Conservation (phyloP, 2,113 vertebrate species). For the Hemichromis elongatus region DNA sequence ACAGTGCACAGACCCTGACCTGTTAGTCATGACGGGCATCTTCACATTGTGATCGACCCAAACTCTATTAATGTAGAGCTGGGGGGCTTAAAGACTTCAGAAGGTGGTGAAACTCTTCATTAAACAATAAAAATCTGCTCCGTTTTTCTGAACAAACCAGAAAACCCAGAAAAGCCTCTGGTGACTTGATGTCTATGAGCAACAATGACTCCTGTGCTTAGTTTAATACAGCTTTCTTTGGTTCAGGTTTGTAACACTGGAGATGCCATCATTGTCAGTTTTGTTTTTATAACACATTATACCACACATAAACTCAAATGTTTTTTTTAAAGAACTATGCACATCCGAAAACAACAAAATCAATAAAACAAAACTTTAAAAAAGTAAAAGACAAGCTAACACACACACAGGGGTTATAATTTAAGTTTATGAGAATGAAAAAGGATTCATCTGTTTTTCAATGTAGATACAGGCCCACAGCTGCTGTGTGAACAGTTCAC, state of each 20-base stretch:
- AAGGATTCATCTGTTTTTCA: not conserved
- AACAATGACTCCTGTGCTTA: not conserved
- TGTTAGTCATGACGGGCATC: not conserved
- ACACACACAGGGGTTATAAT: not conserved
- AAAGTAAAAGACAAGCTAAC: not conserved
- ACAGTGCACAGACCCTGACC: not conserved
- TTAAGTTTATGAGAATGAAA: not conserved
- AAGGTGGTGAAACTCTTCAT: not conserved
- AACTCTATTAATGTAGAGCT: not conserved
- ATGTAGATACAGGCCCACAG: not conserved
- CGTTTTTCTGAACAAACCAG: not conserved
- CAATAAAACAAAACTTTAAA: not conserved
- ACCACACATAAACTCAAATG: rapidly evolving
- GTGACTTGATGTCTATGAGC: not conserved
- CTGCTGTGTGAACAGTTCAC: not conserved
- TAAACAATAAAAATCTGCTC: not conserved
- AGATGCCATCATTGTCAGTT: not conserved
- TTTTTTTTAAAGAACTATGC: not conserved
- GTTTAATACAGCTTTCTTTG: not conserved
- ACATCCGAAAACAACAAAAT: not conserved
- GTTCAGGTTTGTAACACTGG: not conserved
- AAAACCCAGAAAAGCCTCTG: not conserved
- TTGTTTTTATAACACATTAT: not conserved
- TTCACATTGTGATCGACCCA: not conserved
- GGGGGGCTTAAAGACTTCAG: not conserved